Base-by-base conservation (phyloP, 2,113 vertebrate species). In the Pipra filicauda region DNA sequence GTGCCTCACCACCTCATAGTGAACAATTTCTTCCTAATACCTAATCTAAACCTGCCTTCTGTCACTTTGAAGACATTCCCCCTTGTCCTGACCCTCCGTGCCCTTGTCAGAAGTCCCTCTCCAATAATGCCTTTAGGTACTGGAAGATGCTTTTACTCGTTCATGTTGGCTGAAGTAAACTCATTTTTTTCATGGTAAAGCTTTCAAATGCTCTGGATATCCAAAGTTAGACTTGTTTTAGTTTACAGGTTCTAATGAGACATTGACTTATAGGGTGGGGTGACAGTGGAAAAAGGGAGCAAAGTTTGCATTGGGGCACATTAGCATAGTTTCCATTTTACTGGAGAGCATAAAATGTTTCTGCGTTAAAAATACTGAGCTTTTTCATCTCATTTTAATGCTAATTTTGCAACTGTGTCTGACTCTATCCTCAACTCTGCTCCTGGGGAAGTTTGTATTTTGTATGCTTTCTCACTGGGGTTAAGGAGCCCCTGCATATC, bases 181-280 rank as follows among this genome's bases (percentile, higher is more conserved):
- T 59, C 10, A n/a, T 37, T 51, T 64, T 58, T 8, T 58, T 79
- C 11, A 1, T 14, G 11, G 24, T 33, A 62, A 54, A 65, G 39
- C 37, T 72, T 91, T 79, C 30, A 80, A 58, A 87, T 5, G 3
- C 37, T 90, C 59, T 59, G 31, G 3, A 28, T 85, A 19, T 91
- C 58, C 55, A 37, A 90, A 49, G 15, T 14, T 55, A 58, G 33
- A 28, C 27, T 90, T 81, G 16, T 58, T 96, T 96, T 72, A 85
- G 88, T 95, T 84, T 92, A 66, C 30, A 49, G 65, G 44, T 46
- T 86, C 54, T 92, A 81, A 82, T 93, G 86, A 94, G 71, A 71
- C 23, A 5, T 71, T 81, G 78, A 86, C 43, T 69, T 77, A 33
- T 43, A 65, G 62, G 8, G 12, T 61, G 44, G 27, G 31, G 15